These are phyloP conservation scores for Physella acuta DNA, from an alignment of 1,140 invertebrate species.

Conservation along the genomic window DNA sequence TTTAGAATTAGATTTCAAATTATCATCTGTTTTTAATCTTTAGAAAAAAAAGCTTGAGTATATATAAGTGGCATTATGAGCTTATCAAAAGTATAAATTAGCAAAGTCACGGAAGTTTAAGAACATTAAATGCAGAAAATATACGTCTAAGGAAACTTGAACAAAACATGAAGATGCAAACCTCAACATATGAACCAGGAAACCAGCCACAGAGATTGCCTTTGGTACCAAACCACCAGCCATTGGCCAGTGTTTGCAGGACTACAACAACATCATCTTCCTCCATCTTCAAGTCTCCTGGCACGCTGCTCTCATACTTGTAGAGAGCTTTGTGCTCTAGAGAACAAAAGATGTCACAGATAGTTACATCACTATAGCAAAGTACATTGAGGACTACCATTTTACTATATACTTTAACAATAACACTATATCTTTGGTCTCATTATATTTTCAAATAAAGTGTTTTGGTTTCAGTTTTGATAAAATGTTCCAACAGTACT, in stretches of 20 bases:
- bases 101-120: too few relatives aligned
- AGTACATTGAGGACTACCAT: neutral
- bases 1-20: neutral
- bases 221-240: constrained; percentile 46
- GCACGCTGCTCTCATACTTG: constrained; percentile 34
- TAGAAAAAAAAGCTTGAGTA: neutral
- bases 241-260: constrained; percentile 46
- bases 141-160: neutral
- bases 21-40: neutral
- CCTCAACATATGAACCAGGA: constrained; percentile 48
- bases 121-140: too few relatives aligned
- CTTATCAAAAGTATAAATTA: too few relatives aligned
- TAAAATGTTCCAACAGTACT: neutral
- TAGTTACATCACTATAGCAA: too few relatives aligned
- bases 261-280: constrained; percentile 42
- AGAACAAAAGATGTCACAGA: constrained; percentile 21
- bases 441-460: neutral
- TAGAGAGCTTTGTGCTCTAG: constrained; percentile 37
- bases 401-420: neutral
- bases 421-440: too few relatives aligned
- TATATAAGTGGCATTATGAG: neutral
- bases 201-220: constrained; percentile 47
- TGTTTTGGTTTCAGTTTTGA: neutral
- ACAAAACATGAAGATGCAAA: constrained; percentile 11
- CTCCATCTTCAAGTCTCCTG: constrained; percentile 43